Conservation (phyloP, 2,797 vertebrate genomes). For the Hyperoplus lanceolatus region DNA sequence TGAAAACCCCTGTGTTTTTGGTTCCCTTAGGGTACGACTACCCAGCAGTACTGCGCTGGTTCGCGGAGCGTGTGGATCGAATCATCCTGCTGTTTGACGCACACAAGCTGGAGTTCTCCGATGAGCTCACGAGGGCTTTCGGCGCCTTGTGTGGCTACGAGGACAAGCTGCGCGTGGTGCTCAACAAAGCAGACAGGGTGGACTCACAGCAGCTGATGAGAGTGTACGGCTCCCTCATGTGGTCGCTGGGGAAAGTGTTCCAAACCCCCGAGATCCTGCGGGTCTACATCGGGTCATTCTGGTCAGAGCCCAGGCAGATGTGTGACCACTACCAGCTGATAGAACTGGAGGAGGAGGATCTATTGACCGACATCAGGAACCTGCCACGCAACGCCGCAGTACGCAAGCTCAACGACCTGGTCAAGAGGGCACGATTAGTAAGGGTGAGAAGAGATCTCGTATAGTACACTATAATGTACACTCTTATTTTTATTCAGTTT, state of each 20-base stretch:
- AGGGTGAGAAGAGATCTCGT: slow-evolving; percentile 83
- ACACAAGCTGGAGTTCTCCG: slow-evolving; percentile 94
- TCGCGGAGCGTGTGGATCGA: slow-evolving; percentile 92
- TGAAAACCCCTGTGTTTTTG: slow-evolving; percentile 69
- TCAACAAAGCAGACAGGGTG: slow-evolving; percentile 94
- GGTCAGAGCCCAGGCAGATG: slow-evolving; percentile 89
- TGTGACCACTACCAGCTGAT: slow-evolving; percentile 90
- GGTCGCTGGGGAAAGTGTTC: slow-evolving; percentile 94
- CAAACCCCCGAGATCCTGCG: slow-evolving; percentile 92
- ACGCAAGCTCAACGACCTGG: slow-evolving; percentile 92
- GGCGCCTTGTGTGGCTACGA: slow-evolving; percentile 91
- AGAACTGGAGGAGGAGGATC: slow-evolving; percentile 91
- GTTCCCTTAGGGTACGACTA: slow-evolving; percentile 89
- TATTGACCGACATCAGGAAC: slow-evolving; percentile 91
- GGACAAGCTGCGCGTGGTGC: slow-evolving; percentile 94
- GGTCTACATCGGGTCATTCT: slow-evolving; percentile 94
- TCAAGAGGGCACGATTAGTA: slow-evolving; percentile 91
- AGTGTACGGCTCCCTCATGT: slow-evolving; percentile 95
- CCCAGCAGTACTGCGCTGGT: slow-evolving; percentile 91
- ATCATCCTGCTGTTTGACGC: slow-evolving; percentile 94
- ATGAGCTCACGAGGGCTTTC: slow-evolving; percentile 92
- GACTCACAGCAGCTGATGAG: slow-evolving; percentile 94
- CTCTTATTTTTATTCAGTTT: too few species aligned
- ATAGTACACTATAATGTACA: too few species aligned
- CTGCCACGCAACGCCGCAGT: slow-evolving; percentile 90